phyloP scores from a whole-genome alignment of 2,797 vertebrate species.

The Arnoldichthys spilopterus region DNA sequence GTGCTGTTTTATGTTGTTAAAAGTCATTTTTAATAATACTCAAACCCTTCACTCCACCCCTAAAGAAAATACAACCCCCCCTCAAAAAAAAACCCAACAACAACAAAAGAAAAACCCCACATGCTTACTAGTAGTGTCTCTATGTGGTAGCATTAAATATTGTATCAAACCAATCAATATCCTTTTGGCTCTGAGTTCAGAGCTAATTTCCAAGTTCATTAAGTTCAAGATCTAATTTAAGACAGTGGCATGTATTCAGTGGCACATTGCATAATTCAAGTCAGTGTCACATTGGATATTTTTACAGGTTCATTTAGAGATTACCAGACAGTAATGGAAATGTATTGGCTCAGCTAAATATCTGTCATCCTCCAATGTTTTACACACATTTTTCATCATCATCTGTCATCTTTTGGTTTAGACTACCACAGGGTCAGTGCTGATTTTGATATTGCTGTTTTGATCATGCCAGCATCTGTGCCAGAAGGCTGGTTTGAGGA shows the following conservation, averaged over 20 bases:
- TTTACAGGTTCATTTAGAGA: conserved; percentile 2
- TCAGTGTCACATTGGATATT: conserved; percentile 5
- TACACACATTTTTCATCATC: conserved; percentile 13
- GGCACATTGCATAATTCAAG: not conserved
- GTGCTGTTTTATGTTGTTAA: not conserved
- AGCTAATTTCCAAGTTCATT: conserved; percentile 15
- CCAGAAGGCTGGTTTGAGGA: not conserved
- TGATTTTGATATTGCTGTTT: conserved; percentile 1
- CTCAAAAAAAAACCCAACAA: too few relatives aligned
- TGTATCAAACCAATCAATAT: not conserved
- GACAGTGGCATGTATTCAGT: not conserved
- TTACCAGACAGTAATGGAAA: not conserved
- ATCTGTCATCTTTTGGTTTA: not conserved
- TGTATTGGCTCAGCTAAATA: not conserved
- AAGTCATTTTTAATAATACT: not conserved
- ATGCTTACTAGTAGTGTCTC: not conserved
- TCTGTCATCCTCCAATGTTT: conserved; percentile 4
- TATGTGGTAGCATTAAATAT: not conserved
- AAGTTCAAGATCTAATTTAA: conserved; percentile 21
- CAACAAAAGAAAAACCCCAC: too few relatives aligned
- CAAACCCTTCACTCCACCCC: too few relatives aligned
- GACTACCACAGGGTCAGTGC: not conserved
- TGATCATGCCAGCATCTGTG: not conserved
- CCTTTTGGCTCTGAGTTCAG: conserved; percentile 1
- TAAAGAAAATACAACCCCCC: too few relatives aligned